Conservation (phyloP, 2,797 vertebrate genomes). For the Varecia variegata region DNA sequence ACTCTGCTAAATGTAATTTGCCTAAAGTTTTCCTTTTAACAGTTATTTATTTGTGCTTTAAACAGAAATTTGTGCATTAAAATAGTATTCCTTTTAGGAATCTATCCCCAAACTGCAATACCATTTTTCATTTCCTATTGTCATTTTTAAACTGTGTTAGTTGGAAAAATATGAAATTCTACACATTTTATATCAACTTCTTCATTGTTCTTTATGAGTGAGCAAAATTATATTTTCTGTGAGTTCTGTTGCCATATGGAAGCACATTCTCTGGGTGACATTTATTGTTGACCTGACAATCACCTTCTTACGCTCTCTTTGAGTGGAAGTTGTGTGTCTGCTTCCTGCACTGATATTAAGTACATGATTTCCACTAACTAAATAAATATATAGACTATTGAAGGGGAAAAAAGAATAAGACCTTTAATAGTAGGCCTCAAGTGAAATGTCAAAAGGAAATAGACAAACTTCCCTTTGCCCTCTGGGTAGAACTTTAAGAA, state of each 20-base stretch:
- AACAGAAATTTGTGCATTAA: background rate
- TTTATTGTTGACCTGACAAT: conserved; percentile 41
- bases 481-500: background rate
- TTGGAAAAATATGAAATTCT: background rate
- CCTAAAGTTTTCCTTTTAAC: background rate
- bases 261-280: fast-evolving
- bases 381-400: conserved; percentile 42
- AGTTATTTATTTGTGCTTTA: background rate
- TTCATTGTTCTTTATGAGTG: background rate
- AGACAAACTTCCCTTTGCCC: background rate
- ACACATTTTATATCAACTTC: background rate
- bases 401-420: background rate
- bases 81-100: background rate
- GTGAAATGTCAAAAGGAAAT: background rate
- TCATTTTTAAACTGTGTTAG: background rate
- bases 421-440: background rate
- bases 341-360: conserved; percentile 50
- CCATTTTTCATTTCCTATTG: background rate
- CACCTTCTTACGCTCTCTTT: background rate
- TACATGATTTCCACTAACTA: conserved; percentile 43
- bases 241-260: background rate
- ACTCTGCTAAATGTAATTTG: background rate
- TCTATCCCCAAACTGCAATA: background rate
- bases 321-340: background rate
- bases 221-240: background rate